Evolutionary conservation across 1,140 invertebrate genomes (phyloP).

Genomic region (Ceratosolen solmsi): DNA sequence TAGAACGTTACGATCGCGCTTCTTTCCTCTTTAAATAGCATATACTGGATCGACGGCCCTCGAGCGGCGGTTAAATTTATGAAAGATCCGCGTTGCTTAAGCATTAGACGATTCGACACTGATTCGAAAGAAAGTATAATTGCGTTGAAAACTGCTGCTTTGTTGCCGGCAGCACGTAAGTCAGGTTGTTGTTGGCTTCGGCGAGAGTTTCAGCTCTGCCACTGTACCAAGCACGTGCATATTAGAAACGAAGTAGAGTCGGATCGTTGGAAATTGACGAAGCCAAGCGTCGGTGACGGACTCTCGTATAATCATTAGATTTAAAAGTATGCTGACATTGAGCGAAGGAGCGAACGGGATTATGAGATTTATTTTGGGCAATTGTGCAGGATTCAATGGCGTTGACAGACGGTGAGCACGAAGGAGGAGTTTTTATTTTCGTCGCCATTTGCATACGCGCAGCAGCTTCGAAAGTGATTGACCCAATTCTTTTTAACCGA

Average conservation of each 20-base stretch:
- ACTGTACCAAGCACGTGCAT: too few relatives aligned
- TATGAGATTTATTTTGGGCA: constrained; percentile 8
- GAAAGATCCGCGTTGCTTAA: too few relatives aligned
- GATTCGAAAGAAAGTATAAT: background rate
- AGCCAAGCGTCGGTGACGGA: background rate
- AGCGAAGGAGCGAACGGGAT: background rate
- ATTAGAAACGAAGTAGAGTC: background rate
- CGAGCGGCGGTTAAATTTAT: background rate
- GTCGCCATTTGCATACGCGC: background rate
- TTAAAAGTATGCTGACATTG: too few relatives aligned
- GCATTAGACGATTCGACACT: background rate
- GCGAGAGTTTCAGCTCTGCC: background rate
- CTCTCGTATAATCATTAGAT: background rate
- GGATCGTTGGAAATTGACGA: background rate
- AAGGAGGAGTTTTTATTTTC: constrained; percentile 18
- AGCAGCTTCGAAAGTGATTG: constrained; percentile 6
- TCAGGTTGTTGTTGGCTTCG: background rate
- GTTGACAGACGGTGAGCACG: background rate
- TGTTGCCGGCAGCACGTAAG: background rate
- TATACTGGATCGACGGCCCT: background rate
- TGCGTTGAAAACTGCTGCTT: background rate
- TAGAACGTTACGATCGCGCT: background rate
- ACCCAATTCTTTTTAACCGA: constrained; percentile 28
- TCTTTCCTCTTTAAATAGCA: background rate
- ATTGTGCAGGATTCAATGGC: background rate